Evolutionary conservation across 2,888 invertebrate species (phyloP), one percentile per base, ranked within the genome.

Genomic region (Himalopsyche japonica): DNA sequence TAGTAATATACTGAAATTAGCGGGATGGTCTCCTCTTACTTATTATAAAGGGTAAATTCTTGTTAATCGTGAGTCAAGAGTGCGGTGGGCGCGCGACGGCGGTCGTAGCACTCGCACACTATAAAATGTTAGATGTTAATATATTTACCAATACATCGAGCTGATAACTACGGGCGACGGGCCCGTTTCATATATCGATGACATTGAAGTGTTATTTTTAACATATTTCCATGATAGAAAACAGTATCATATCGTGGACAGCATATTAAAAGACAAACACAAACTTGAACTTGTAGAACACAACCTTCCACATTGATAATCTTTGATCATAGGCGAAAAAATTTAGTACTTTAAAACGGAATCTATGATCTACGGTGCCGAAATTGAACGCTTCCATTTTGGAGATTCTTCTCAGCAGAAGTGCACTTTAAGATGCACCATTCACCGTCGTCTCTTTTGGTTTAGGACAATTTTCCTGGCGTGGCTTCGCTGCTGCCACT

Each of bases 381-480:
- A 85, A 86, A 79, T 81, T 37, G 79, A 81, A 76, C 47, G 82
- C 82, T 84, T 82, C 84, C 84, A 82, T 80, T 37, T 70, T 70
- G 57, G 85, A 82, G n/a, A 81, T 48, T 76, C 32, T 76, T 76
- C 76, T 70, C 82, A 76, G 76, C 48, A 37, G 80, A 80, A 82
- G 37, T 64, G 49, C 76, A 77, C 64, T 82, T 81, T 87, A 87
- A 82, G 86, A 86, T 43, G 87, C 84, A 48, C 87, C 87, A 49
- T 87, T 87, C 57, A 87, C 82, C 77, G 86, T 87, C 43, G 87
- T 85, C 82, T 87, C 87, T 79, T 86, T 87, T 49, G 85, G 86
- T 81, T 87, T 87, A 32, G 86, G 27, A 49, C 78, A 18, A 79
- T 76, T 86, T 32, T 87, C 87, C 79, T 81, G 86, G 48, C 87